These are phyloP conservation scores for Tursiops truncatus DNA, from an alignment of 2,113 vertebrate species.

Conservation along the genomic window DNA sequence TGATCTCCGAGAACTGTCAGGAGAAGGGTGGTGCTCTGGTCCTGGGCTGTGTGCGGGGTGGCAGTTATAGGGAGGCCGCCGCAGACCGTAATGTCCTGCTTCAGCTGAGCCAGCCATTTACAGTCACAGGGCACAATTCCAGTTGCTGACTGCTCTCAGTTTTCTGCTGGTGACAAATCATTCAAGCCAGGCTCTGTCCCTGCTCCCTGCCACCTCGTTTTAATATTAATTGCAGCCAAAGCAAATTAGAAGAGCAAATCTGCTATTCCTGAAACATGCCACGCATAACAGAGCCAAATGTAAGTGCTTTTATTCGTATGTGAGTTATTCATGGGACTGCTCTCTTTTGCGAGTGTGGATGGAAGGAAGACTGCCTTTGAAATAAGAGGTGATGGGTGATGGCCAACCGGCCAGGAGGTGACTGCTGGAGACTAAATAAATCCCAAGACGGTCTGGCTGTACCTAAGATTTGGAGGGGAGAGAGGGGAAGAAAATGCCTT, in stretches of 20 bases:
- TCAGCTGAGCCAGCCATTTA: background rate
- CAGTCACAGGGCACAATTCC: background rate
- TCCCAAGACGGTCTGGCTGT: background rate
- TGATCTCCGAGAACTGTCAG: background rate
- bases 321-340: constrained; percentile 49
- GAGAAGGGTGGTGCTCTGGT: background rate
- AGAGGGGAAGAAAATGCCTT: background rate
- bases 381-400: background rate
- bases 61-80: background rate
- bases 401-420: too few relatives aligned
- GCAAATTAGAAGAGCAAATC: constrained; percentile 69
- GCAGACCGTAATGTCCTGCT: accelerated
- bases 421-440: background rate
- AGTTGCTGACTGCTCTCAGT: constrained; percentile 39
- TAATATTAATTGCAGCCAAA: constrained; percentile 77
- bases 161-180: constrained; percentile 55
- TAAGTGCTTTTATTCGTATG: constrained; percentile 41
- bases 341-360: background rate
- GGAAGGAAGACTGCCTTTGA: background rate
- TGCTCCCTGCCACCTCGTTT: constrained; percentile 57
- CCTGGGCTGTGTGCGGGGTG: background rate
- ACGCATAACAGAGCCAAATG: constrained; percentile 36
- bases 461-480: background rate
- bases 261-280: constrained; percentile 56
- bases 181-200: constrained; percentile 56